A percentile compares a stretch with the other conserved stretches of the same genome.
Evolutionary conservation across 2,888 invertebrate genomes (phyloP).

Genomic region (Ariolimax columbianus): DNA sequence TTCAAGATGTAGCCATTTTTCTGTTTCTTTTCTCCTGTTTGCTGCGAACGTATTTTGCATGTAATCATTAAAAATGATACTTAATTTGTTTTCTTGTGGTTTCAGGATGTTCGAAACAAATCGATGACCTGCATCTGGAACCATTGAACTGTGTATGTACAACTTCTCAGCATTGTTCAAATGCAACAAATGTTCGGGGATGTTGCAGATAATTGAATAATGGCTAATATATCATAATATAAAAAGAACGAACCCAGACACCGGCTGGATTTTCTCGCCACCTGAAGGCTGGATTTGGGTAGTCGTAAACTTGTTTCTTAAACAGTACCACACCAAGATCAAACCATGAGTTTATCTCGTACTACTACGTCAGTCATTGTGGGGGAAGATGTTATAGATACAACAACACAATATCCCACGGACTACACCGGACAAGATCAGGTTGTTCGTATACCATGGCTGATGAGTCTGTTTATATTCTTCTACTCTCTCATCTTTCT

Average conservation of each 20-base stretch:
- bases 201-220: too few relatives aligned
- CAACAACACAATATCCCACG: not conserved
- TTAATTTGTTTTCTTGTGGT: not conserved
- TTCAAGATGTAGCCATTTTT: too few relatives aligned
- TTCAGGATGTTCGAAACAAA: not conserved
- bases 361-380: not conserved
- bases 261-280: too few relatives aligned
- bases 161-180: not conserved
- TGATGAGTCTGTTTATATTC: constrained; percentile 67
- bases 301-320: not conserved
- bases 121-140: not conserved
- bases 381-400: not conserved
- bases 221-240: not conserved
- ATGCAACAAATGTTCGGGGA: not conserved
- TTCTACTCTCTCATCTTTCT: constrained; percentile 90
- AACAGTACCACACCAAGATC: not conserved
- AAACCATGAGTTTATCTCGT: constrained; percentile 1
- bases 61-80: not conserved
- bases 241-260: not conserved
- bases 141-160: not conserved
- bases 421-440: constrained; percentile 19
- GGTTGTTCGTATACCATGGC: constrained; percentile 65
- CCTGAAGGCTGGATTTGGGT: not conserved
- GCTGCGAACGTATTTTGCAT: too few relatives aligned
- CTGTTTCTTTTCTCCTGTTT: too few relatives aligned